Evolutionary conservation across 1,140 invertebrate genomes (phyloP).

Genomic region (Patella vulgata): DNA sequence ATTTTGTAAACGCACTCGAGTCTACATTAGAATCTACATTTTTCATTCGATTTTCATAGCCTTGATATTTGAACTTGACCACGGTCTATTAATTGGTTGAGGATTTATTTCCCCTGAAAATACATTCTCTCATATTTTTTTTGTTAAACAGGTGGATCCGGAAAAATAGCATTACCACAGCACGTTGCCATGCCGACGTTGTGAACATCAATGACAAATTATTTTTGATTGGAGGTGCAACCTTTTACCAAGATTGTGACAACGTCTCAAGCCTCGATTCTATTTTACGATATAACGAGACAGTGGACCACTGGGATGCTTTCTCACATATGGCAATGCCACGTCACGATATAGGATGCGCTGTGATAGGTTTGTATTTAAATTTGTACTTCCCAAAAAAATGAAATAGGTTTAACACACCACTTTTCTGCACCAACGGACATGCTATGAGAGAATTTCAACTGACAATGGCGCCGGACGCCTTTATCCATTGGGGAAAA

Average conservation of each 20-base stretch:
- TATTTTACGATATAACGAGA: conserved; percentile 29
- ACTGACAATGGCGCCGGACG: too few species aligned
- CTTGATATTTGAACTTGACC: not conserved
- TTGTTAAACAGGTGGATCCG: conserved; percentile 26
- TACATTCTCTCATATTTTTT: too few species aligned
- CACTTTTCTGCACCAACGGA: too few species aligned
- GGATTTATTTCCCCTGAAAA: not conserved
- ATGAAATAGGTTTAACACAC: too few species aligned
- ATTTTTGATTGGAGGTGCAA: conserved; percentile 37
- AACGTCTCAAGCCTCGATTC: conserved; percentile 22
- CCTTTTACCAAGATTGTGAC: conserved; percentile 1
- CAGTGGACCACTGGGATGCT: conserved; percentile 28
- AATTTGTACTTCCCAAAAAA: too few species aligned
- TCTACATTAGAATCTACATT: not conserved
- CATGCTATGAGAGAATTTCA: too few species aligned
- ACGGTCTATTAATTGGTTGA: too few species aligned
- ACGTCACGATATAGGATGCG: conserved; percentile 32
- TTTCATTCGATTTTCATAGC: not conserved
- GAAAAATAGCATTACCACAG: conserved; percentile 24
- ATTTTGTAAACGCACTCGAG: not conserved
- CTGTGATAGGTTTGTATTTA: conserved; percentile 28
- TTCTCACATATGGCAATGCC: conserved; percentile 24
- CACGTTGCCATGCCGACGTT: conserved; percentile 32
- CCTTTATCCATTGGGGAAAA: too few species aligned
- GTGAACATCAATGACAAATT: conserved; percentile 17